Percentiles rank a stretch among this genome's conserved stretches.
These are phyloP conservation scores for Hydropotes inermis DNA, from an alignment of 2,113 vertebrate species.

Conservation along the genomic window DNA sequence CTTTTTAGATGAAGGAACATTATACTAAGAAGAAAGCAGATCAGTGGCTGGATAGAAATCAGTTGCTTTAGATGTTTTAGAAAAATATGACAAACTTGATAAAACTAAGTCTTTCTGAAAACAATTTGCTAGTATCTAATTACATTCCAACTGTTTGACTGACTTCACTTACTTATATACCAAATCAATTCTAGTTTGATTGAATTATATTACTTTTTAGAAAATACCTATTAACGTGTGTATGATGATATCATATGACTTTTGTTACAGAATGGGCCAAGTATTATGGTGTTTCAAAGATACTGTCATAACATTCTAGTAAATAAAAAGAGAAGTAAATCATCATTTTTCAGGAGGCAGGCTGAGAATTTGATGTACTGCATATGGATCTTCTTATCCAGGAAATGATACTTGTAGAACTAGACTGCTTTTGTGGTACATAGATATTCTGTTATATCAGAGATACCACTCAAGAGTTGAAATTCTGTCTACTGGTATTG, in stretches of 20 bases:
- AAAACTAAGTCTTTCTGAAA: slow-evolving; percentile 6
- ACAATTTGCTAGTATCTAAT: neutral
- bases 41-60: neutral
- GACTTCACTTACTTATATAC: neutral
- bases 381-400: neutral
- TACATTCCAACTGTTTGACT: neutral
- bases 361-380: neutral
- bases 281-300: neutral
- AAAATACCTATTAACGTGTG: neutral
- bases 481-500: slow-evolving; percentile 6
- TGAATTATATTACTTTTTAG: neutral
- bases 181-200: neutral
- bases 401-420: neutral
- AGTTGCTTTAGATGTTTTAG: neutral
- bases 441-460: neutral
- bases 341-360: neutral
- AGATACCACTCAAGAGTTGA: neutral
- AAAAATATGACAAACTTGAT: slow-evolving; percentile 23
- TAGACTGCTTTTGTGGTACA: neutral
- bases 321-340: slow-evolving; percentile 18
- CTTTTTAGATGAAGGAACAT: neutral
- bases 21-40: neutral
- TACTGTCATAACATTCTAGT: neutral
- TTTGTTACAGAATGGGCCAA: neutral
- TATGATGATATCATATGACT: neutral